Evolutionary conservation across 2,888 invertebrate genomes (phyloP).

Genomic region (Trachelus stipa): DNA sequence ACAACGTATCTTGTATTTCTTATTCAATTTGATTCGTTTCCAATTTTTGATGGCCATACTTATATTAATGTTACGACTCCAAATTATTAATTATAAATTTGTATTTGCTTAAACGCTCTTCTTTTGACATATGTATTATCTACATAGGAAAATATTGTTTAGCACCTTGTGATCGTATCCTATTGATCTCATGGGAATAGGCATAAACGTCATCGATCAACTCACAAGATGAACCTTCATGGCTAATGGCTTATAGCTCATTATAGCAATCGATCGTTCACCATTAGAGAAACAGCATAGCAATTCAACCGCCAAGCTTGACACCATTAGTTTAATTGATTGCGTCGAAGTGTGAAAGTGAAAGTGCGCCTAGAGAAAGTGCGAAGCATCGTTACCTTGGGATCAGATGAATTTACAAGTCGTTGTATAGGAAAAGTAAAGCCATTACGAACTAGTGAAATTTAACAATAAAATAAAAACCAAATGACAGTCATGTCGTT

Average conservation of each 20-base stretch:
- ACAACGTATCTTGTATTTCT: neutral
- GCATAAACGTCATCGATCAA: neutral
- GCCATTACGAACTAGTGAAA: neutral
- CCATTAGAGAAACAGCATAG: neutral
- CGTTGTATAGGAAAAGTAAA: neutral
- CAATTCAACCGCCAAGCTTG: neutral
- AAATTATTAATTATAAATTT: neutral
- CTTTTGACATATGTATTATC: neutral
- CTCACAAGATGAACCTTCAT: neutral
- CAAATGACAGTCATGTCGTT: neutral
- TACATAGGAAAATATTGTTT: neutral
- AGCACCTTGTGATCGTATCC: neutral
- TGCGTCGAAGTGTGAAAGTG: neutral
- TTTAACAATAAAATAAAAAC: neutral
- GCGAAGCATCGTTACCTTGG: neutral
- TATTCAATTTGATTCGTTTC: neutral
- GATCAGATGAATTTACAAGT: neutral
- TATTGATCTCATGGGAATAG: neutral
- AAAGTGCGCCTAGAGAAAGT: neutral
- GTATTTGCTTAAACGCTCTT: neutral
- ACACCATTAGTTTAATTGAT: neutral
- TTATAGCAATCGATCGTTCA: neutral
- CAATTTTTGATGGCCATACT: neutral
- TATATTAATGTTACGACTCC: neutral
- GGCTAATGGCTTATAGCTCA: neutral